These are phyloP conservation scores for Pelvicachromis taeniatus DNA, from an alignment of 2,113 vertebrate genomes.

Conservation along the genomic window DNA sequence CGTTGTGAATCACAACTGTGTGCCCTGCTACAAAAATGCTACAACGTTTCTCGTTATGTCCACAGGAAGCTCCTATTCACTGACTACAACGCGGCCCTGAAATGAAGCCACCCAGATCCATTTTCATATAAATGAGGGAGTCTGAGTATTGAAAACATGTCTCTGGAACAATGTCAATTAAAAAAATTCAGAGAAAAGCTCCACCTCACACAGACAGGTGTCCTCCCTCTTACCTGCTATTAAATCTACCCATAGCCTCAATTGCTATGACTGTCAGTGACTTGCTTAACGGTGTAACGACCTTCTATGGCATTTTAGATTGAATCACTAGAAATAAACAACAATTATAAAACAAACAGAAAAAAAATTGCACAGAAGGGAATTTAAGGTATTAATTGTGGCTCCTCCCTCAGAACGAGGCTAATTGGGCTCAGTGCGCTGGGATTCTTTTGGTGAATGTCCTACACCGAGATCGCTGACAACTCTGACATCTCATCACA, in stretches of 20 bases:
- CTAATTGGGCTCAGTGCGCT: not conserved
- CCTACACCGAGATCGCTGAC: slow-evolving; percentile 9
- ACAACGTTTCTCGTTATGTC: not conserved
- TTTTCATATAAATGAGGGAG: not conserved
- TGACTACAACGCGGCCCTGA: not conserved
- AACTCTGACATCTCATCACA: slow-evolving; percentile 18
- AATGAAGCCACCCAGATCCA: not conserved
- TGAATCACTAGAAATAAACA: not conserved
- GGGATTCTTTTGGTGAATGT: slow-evolving; percentile 41
- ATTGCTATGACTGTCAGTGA: not conserved
- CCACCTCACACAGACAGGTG: not conserved
- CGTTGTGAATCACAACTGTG: not conserved
- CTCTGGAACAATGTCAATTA: not conserved
- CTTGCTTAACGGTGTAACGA: not conserved
- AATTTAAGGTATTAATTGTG: not conserved
- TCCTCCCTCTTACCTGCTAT: not conserved
- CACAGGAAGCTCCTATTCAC: not conserved
- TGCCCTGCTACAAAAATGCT: not conserved
- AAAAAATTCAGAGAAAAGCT: not conserved
- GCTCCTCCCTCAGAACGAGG: not conserved
- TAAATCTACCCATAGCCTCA: not conserved
- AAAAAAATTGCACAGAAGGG: not conserved
- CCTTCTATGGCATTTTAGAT: not conserved
- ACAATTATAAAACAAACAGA: not conserved
- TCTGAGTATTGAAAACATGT: not conserved